Conservation (phyloP, 2,797 vertebrate genomes). For the Ciconia nigra region DNA sequence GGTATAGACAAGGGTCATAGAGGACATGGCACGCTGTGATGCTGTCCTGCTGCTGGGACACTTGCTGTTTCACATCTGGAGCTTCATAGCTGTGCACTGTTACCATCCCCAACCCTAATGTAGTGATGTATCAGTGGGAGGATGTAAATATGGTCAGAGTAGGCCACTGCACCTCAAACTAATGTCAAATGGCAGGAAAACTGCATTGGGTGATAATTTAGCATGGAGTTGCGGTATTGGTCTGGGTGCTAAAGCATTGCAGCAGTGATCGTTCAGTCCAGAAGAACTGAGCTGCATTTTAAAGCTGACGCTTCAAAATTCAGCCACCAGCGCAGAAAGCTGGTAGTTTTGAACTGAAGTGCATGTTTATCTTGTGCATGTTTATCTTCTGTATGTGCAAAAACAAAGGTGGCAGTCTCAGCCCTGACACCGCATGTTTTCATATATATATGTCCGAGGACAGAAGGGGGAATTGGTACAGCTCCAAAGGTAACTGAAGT, state of each 20-base stretch:
- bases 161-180: neutral
- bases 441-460: neutral
- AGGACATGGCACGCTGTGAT: fast-evolving
- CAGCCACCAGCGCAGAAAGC: neutral
- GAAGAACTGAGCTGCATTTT: neutral
- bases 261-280: fast-evolving
- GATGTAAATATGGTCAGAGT: fast-evolving
- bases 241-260: fast-evolving
- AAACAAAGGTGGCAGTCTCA: neutral
- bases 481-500: conserved; percentile 1
- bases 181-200: neutral
- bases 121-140: neutral
- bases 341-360: neutral
- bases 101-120: neutral
- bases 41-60: neutral
- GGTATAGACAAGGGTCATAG: neutral
- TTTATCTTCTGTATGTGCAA: conserved; percentile 11
- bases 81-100: fast-evolving
- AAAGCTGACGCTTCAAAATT: neutral
- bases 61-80: neutral
- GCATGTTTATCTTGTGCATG: neutral
- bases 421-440: neutral
- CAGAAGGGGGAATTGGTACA: conserved; percentile 19
- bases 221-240: fast-evolving
- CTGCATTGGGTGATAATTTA: fast-evolving